phyloP scores from a whole-genome alignment of 2,113 vertebrate genomes.

The Taxidea taxus region DNA sequence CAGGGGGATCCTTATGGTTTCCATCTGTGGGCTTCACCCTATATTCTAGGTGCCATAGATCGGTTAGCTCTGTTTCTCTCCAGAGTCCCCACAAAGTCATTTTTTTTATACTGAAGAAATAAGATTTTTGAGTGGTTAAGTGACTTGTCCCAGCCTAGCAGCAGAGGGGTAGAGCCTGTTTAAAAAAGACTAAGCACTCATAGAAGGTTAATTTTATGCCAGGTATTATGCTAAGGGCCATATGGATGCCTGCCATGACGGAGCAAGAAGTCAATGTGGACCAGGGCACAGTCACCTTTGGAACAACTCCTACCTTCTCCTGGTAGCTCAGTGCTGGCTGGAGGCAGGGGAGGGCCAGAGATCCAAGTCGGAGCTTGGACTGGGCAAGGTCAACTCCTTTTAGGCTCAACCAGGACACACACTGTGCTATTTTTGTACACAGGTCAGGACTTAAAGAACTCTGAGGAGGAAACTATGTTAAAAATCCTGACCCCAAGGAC shows the following conservation, averaged over 20 bases:
- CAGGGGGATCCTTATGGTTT: neutral
- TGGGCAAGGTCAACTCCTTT: neutral
- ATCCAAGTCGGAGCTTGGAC: too few relatives aligned
- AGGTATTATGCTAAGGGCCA: rapidly evolving
- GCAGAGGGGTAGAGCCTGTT: neutral
- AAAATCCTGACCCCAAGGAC: neutral
- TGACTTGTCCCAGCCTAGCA: neutral
- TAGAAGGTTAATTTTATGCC: neutral
- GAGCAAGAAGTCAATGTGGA: too few relatives aligned
- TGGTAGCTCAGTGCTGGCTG: neutral
- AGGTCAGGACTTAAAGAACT: neutral
- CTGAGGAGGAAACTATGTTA: rapidly evolving
- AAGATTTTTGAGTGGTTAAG: neutral
- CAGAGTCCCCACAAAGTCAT: neutral
- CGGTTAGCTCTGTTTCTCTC: neutral
- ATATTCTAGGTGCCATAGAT: neutral
- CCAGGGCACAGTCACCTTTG: neutral
- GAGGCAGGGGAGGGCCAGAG: neutral
- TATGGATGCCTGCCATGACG: rapidly evolving
- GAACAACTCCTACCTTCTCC: neutral
- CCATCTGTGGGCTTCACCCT: too few relatives aligned
- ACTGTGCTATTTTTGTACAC: neutral
- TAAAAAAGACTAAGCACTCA: neutral
- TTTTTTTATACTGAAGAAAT: neutral
- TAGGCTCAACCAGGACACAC: neutral